Evolutionary conservation across 2,888 invertebrate species (phyloP).

Genomic region (Diabrotica balteata): DNA sequence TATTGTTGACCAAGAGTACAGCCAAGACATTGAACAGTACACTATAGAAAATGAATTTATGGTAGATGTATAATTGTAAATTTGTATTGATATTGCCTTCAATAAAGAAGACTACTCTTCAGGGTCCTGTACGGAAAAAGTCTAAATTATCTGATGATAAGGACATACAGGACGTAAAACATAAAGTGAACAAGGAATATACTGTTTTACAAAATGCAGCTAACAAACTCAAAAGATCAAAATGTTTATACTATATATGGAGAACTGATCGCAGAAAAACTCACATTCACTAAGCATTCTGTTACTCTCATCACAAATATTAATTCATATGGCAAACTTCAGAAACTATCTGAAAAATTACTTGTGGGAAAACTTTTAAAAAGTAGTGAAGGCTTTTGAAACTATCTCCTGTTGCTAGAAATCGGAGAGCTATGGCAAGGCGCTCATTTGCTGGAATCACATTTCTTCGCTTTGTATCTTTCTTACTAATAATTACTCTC

Average conservation of each 20-base stretch:
- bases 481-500: neutral
- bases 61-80: too few relatives aligned
- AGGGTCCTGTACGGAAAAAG: slow-evolving; percentile 5
- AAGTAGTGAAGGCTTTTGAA: slow-evolving; percentile 8
- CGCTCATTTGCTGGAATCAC: neutral
- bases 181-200: neutral
- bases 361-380: neutral
- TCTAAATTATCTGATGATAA: neutral
- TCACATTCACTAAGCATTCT: too few relatives aligned
- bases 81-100: neutral
- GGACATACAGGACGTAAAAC: neutral
- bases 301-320: too few relatives aligned
- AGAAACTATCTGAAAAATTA: slow-evolving; percentile 2
- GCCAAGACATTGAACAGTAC: too few relatives aligned
- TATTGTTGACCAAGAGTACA: too few relatives aligned
- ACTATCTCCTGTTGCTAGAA: slow-evolving; percentile 4
- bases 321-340: neutral
- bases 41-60: too few relatives aligned
- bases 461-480: neutral
- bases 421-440: slow-evolving; percentile 4
- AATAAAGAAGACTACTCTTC: neutral
- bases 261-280: slow-evolving; percentile 4
- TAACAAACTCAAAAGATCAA: neutral
- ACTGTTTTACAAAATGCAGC: neutral
- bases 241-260: neutral